Evolutionary conservation across 1,140 invertebrate genomes (phyloP), one percentile per base, ranked within the genome.

Genomic region (Platorchestia sp.): DNA sequence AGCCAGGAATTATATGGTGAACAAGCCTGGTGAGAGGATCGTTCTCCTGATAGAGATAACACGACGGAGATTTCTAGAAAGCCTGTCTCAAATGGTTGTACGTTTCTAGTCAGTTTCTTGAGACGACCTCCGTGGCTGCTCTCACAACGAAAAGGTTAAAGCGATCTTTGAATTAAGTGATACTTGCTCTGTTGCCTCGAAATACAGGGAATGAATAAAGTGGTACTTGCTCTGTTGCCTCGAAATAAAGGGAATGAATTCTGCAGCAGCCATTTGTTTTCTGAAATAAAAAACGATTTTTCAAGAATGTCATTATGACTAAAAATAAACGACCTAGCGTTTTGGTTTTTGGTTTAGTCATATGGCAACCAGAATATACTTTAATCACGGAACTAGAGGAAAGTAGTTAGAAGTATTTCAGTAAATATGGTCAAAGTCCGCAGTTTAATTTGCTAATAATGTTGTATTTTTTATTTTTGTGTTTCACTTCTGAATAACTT

Each of bases 51-150:
- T 75, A 75, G 59, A 75, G 59, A 75, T 75, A 75, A 75, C 59
- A 75, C 59, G 59, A 75, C 10, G 59, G 59, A 75, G 59, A 75
- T 75, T 75, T 75, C 59, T 75, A 75, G 59, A 75, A 75, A 75
- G 59, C 59, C 59, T 75, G 59, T 75, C 59, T 75, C 59, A 75
- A 75, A 75, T 75, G 59, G 59, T 75, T 75, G 59, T 75, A 75
- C 59, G 36, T 75, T 75, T 75, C 59, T 36, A 75, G 59, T 75
- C 59, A 75, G 59, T 75, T 75, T 75, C 59, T 75, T 22, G 36
- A 27, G 59, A 75, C 59, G 59, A 75, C 59, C 59, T 75, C 59
- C 59, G 27, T 75, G 59, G 36, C 14, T 75, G 59, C 27, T 75
- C 59, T 75, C 59, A 36, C 14, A 27, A 75, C 59, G 59, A 75